Evolutionary conservation across 2,113 vertebrate genomes (phyloP), one percentile per base, ranked within the genome.

Genomic region (Aegypius monachus): DNA sequence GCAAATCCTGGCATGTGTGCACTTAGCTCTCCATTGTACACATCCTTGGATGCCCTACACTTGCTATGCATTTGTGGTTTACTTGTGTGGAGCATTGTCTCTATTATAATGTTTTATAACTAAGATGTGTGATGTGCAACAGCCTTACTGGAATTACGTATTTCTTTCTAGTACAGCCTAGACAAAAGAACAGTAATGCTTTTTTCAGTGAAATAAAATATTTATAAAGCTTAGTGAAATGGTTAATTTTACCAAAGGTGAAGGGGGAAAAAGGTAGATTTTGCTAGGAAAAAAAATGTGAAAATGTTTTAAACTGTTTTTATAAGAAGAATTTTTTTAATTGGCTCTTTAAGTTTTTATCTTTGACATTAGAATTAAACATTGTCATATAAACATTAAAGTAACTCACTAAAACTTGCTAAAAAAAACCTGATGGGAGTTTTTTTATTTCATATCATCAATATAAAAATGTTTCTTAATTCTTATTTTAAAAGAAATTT

Each of bases 91-190:
- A 62, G 18, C 19, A 4, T 8, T 10, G 19, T 31, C 47, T 72
- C 22, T 43, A 4, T 4, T 0, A 1, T 52, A n/a, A 53, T 25
- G 19, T 21, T 11, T 47, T 61, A 16, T 5, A 62, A 53, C 4
- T 2, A 25, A 78, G 59, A 29, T 9, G 5, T 36, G 18, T 12
- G 20, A 6, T 29, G 34, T 40, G 25, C 32, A 67, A 21, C 10
- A 55, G 8, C 36, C 53, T 62, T n/a, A 31, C 25, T 45, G 20
- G 32, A 31, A 16, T 29, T n/a, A 26, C 1, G 1, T 36, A 11
- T 67, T 72, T 82, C 22, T 80, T 53, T 80, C 42, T 45, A 83
- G 21, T 26, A 21, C 47, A 73, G n/a, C 16, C 18, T 25, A 36
- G 22, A 20, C 13, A 27, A 12, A 20, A 40, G 25, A 62, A 36